These are phyloP conservation scores for Xenotilapia caudafasciata DNA, from an alignment of 2,113 vertebrate species.

Conservation along the genomic window DNA sequence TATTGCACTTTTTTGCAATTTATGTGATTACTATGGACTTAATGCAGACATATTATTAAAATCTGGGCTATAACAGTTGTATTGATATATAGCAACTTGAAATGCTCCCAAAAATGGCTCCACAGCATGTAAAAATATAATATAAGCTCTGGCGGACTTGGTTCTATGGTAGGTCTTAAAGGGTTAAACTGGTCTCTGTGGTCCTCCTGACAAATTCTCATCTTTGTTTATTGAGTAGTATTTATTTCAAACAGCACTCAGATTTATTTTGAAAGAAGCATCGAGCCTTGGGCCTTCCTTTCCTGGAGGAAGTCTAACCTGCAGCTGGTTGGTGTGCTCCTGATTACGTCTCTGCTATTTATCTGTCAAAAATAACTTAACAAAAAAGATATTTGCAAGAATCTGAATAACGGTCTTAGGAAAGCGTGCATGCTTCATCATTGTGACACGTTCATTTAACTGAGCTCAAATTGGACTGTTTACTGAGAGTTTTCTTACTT, in stretches of 20 bases:
- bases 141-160: rapidly evolving
- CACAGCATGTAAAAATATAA: no score
- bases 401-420: rapidly evolving
- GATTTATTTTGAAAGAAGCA: background rate
- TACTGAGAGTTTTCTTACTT: background rate
- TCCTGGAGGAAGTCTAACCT: rapidly evolving
- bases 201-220: background rate
- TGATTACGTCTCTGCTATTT: rapidly evolving
- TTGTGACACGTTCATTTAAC: background rate
- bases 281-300: background rate
- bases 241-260: background rate
- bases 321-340: background rate
- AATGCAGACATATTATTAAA: no score
- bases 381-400: background rate
- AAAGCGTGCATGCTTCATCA: background rate
- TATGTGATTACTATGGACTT: rapidly evolving
- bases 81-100: no score
- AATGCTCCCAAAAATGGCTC: no score
- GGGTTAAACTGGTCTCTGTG: background rate
- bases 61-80: rapidly evolving
- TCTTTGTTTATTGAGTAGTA: background rate
- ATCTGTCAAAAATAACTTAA: background rate
- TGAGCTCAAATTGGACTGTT: background rate
- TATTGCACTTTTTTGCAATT: no score
- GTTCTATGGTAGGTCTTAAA: no score